Evolutionary conservation across 92 coral and sea anemone species (phyloP), one percentile per base, ranked within the genome.

Genomic region (Metridium senile): DNA sequence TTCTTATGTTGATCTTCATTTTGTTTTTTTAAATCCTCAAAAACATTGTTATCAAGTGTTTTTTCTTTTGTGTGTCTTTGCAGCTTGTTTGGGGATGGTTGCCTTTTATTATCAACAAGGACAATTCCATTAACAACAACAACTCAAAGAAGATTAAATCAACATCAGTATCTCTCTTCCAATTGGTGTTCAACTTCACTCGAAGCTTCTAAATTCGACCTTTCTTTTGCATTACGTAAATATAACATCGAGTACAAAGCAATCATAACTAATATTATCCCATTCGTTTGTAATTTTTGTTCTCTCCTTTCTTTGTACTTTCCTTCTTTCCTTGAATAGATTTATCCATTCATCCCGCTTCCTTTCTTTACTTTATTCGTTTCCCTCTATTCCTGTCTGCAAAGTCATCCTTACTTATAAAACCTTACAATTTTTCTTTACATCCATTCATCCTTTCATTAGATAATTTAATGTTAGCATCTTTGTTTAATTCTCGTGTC

Each of bases 1-100:
- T n/a, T n/a, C n/a, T n/a, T n/a, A n/a, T n/a, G n/a, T n/a, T n/a
- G n/a, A n/a, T n/a, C n/a, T n/a, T n/a, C n/a, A n/a, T n/a, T n/a
- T n/a, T n/a, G n/a, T n/a, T n/a, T n/a, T n/a, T n/a, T n/a, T n/a
- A n/a, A n/a, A n/a, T n/a, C n/a, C n/a, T n/a, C n/a, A n/a, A n/a
- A n/a, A n/a, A n/a, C n/a, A n/a, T n/a, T n/a, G n/a, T n/a, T n/a
- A n/a, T n/a, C n/a, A n/a, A n/a, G n/a, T n/a, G n/a, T n/a, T n/a
- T n/a, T 39, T 39, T 39, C 8, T 13, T 39, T 39, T 65, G 13
- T 22, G 11, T 30, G 7, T 65, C 22, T 33, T 19, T 17, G 32
- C 85, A 90, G 95, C 85, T 82, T 63, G 85, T 75, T 26, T 74
- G 74, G 82, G 87, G 81, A 9, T 87, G 89, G 86, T 79, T 90